Evolutionary conservation across 30 jellyfish, hydroid and myxozoan genomes (phyloP), one percentile per base, ranked within the genome.

Genomic region (Turritopsis rubra): DNA sequence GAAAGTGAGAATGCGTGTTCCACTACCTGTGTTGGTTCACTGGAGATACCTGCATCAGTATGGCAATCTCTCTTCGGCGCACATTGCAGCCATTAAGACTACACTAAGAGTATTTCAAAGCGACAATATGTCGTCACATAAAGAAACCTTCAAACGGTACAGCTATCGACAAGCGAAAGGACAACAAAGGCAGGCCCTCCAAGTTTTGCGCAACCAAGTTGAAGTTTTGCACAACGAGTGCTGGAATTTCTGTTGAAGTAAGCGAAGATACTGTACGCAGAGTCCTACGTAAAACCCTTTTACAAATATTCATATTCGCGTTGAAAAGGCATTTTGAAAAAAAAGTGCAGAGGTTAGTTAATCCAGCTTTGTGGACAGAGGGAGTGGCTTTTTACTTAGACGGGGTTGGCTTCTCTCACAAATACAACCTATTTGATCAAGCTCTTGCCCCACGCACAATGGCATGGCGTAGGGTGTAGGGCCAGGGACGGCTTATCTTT

Each of bases 371-470:
- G 5, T 84, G 90, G 90, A 52, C 66, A n/a, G 71, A 75, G 8
- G 84, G 52, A 7, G 53, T 84, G n/a, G 87, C 87, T 4, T 84
- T 84, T 28, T 84, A 75, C 75, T 65, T 84, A 26, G 90, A 84
- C 80, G 87, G 90, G 16, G 90, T 84, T 30, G 88, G 88, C 52
- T 84, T 84, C 54, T n/a, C 90, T 20, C 88, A 84, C 88, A 84
- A 84, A 73, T 26, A 21, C 25, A 84, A 84, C 87, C 88, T 81
- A 19, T 66, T 16, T 28, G 90, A 84, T 65, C 88, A 84, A 60
- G 81, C 90, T 8, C 8, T 31, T 87, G 90, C 89, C 22, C 88
- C 89, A 5, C 52, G 88, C 7, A 75, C 82, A 17, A 84, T 74
- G 83, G 88, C 88, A 18, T 84, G 89, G 87, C 65, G 89, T 21